Evolutionary conservation across 2,797 vertebrate species (phyloP).

Genomic region (Acipenser oxyrinchus): DNA sequence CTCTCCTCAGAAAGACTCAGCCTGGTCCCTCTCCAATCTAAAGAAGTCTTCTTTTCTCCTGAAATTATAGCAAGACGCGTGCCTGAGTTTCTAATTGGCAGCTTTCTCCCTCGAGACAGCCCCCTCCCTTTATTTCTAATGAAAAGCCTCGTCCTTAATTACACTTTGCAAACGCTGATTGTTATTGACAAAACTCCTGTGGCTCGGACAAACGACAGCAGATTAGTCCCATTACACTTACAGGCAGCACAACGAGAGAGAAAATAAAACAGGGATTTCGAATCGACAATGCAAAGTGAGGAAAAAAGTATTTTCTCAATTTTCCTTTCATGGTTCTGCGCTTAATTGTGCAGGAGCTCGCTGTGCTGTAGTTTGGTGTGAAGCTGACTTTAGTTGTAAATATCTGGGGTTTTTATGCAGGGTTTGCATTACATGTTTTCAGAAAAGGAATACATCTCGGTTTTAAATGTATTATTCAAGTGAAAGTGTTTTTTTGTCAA

Average conservation of each 20-base stretch:
- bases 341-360: neutral
- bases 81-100: conserved; percentile 51
- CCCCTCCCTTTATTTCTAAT: conserved; percentile 48
- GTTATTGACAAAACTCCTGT: conserved; percentile 57
- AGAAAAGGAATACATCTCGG: conserved; percentile 47
- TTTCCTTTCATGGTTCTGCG: conserved; percentile 13
- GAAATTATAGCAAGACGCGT: conserved; percentile 33
- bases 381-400: conserved; percentile 45
- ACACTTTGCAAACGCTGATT: conserved; percentile 59
- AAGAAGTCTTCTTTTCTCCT: conserved; percentile 41
- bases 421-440: conserved; percentile 47
- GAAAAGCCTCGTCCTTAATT: conserved; percentile 56
- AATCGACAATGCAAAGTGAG: conserved; percentile 28
- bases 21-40: conserved; percentile 51
- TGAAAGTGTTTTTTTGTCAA: conserved; percentile 64
- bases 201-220: conserved; percentile 49
- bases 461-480: conserved; percentile 57
- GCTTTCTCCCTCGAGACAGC: conserved; percentile 27
- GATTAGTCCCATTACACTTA: conserved; percentile 55
- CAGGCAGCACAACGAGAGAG: conserved; percentile 33
- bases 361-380: conserved; percentile 13
- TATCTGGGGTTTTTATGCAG: conserved; percentile 40
- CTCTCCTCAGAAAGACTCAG: conserved; percentile 48
- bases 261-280: conserved; percentile 6
- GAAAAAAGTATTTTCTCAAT: neutral